phyloP scores from a whole-genome alignment of 2,888 invertebrate genomes.

The Cantharis flavilabris region DNA sequence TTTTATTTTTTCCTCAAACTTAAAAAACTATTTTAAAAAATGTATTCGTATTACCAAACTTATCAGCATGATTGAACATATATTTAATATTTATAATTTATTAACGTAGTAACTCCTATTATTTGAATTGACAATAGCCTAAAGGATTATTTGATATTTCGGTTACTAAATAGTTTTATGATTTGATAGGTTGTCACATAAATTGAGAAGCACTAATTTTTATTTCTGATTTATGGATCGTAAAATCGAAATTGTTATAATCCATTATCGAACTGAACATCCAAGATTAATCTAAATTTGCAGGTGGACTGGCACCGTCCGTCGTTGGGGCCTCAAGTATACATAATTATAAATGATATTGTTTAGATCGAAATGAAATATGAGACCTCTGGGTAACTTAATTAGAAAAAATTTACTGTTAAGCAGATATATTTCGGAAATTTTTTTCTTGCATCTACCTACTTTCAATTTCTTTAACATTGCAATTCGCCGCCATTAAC shows the following conservation, averaged over 20 bases:
- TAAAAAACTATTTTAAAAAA: neutral
- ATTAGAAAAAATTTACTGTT: neutral
- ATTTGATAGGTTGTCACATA: neutral
- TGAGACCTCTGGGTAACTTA: neutral
- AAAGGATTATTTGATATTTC: neutral
- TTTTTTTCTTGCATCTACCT: neutral
- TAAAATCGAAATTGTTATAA: neutral
- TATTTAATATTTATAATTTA: neutral
- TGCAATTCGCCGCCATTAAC: neutral
- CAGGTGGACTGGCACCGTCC: neutral
- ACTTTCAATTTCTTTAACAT: neutral
- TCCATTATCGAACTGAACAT: neutral
- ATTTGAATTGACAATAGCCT: neutral
- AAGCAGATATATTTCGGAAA: neutral
- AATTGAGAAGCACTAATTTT: neutral
- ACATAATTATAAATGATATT: neutral
- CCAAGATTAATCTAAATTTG: neutral
- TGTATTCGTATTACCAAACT: neutral
- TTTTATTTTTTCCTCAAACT: neutral
- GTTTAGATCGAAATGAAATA: neutral
- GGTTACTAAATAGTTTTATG: neutral
- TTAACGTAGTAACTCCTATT: neutral
- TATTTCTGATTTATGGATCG: neutral
- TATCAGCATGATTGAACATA: too few species aligned
- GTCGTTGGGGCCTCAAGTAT: neutral